Base-by-base conservation (phyloP, 2,113 vertebrate species). In the Zapornia atra region DNA sequence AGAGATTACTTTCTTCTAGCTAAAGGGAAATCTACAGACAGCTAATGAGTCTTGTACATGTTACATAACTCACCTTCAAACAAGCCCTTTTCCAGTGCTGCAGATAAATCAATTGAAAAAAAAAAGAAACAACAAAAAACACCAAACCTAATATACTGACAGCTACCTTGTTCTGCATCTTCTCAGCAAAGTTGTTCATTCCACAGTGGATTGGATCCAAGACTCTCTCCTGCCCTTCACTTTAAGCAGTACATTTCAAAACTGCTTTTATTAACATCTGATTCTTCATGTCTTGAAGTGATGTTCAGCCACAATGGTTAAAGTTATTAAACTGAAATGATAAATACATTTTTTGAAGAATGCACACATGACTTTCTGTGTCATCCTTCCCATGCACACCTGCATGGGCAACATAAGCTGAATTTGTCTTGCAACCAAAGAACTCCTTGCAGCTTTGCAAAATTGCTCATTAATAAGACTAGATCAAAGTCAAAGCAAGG, bases 401-500 rank as follows among this genome's bases (percentile, higher is more conserved):
- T 94, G 94, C 82, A 71, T n/a, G 68, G 56, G 29, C 56, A 94
- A 78, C 16, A 7, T 66, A 81, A 70, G 8, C 33, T 88, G 76
- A 96, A 92, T 96, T 88, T 92, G 44, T 93, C 60, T 82, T 92
- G 68, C 64, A 93, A 86, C 51, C 68, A 78, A 26, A 86, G 29
- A 92, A 85, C 50, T 92, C 66, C 59, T 92, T 77, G 34, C 46
- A 92, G 51, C 78, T 95, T 90, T 7, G 2, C 42, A 88, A 93
- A 96, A 90, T 46, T 83, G 46, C 34, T 96, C 82, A 68, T 88
- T 96, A 93, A 90, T 92, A 51, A 94, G 64, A 88, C 82, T 77
- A 82, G 82, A 96, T 94, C 82, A 96, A 91, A 95, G 88, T 60
- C 76, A 94, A 95, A 93, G 79, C 60, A 88, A 96, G 78, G 86